Evolutionary conservation across 2,888 invertebrate genomes (phyloP).

Genomic region (Danaus chrysippus): DNA sequence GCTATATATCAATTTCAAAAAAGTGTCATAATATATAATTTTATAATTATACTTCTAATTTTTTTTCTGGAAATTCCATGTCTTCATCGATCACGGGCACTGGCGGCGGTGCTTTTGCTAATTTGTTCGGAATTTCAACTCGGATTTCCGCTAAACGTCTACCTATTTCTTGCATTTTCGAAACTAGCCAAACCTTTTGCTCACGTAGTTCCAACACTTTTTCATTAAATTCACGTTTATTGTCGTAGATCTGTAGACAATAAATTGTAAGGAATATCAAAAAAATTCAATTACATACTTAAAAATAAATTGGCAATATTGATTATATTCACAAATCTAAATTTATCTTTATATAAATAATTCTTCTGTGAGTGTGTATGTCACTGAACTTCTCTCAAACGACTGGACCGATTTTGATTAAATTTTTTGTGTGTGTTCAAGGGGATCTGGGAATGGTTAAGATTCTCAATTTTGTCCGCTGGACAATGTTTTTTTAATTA

Average conservation of each 20-base stretch:
- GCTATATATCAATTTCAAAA: not conserved
- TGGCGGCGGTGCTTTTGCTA: conserved; percentile 62
- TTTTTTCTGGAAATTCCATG: conserved; percentile 79
- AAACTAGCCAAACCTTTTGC: conserved; percentile 55
- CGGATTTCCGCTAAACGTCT: conserved; percentile 77
- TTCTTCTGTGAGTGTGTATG: too few species aligned
- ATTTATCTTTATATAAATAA: too few species aligned
- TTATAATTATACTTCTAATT: conserved; percentile 63
- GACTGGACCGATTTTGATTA: too few species aligned
- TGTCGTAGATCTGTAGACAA: conserved; percentile 57
- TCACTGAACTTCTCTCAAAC: too few species aligned
- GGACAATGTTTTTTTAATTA: too few species aligned
- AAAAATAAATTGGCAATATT: not conserved
- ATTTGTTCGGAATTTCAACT: conserved; percentile 74
- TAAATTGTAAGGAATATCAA: not conserved
- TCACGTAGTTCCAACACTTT: conserved; percentile 62
- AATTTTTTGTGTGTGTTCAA: too few species aligned
- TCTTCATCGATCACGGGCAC: conserved; percentile 71
- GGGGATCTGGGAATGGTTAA: too few species aligned
- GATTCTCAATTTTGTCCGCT: too few species aligned
- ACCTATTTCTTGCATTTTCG: conserved; percentile 55
- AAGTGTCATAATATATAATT: not conserved
- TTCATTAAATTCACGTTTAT: conserved; percentile 60
- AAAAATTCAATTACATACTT: not conserved
- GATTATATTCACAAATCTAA: too few species aligned